These are phyloP conservation scores for Cephalopterus ornatus DNA, from an alignment of 2,113 vertebrate genomes.

Conservation along the genomic window DNA sequence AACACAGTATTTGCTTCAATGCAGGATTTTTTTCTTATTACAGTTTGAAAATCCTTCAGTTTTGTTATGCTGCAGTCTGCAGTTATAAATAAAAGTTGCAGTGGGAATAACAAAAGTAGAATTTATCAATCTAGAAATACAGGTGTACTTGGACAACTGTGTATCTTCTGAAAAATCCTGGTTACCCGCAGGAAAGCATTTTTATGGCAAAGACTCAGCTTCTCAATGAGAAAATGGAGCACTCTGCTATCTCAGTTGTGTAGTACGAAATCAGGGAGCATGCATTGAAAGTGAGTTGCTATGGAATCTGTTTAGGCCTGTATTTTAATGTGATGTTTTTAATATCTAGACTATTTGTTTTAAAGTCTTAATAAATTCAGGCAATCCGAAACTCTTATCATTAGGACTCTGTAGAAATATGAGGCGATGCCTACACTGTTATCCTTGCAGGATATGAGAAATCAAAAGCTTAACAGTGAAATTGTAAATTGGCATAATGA, in stretches of 20 bases:
- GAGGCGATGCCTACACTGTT: background rate
- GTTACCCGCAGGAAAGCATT: background rate
- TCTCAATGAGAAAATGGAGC: background rate
- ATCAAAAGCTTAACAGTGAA: background rate
- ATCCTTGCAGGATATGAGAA: background rate
- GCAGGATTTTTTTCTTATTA: background rate
- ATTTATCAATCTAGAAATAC: background rate
- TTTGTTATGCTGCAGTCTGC: constrained; percentile 22
- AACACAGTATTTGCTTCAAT: background rate
- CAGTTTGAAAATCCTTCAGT: background rate
- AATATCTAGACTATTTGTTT: background rate
- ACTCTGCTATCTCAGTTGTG: background rate
- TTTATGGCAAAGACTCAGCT: background rate
- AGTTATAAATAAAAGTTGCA: constrained; percentile 32
- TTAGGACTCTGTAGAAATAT: background rate
- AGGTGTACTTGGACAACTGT: background rate
- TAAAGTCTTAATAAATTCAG: background rate
- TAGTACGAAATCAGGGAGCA: background rate
- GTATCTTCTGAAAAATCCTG: background rate
- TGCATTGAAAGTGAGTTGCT: background rate
- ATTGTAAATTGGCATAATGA: background rate
- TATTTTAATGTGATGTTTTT: background rate
- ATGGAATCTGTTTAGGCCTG: background rate
- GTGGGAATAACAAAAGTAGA: background rate
- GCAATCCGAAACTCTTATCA: background rate